Percentiles rank a stretch among this genome's conserved stretches.
These are phyloP conservation scores for Ptilorrhoa leucosticta DNA, from an alignment of 2,113 vertebrate genomes.

Conservation along the genomic window DNA sequence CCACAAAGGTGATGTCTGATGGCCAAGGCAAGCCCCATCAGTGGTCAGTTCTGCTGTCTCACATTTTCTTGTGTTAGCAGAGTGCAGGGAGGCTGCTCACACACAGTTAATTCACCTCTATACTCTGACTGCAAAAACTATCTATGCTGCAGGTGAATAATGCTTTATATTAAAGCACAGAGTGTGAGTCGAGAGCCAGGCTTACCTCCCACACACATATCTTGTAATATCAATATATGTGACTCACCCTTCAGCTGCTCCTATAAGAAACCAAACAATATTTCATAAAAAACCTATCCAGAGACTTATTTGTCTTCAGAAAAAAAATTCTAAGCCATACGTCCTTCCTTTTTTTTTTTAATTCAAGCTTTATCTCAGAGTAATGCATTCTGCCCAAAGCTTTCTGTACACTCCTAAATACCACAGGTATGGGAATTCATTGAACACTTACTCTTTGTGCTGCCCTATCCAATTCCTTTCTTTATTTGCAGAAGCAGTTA, in stretches of 20 bases:
- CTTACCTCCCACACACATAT: not conserved
- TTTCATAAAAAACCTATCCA: not conserved
- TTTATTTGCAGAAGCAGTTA: not conserved
- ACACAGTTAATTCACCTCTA: not conserved
- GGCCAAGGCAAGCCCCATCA: not conserved
- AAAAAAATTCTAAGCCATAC: not conserved
- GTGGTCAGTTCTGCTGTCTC: not conserved
- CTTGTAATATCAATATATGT: constrained; percentile 12
- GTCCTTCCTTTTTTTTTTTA: not conserved
- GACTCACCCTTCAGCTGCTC: constrained; percentile 29
- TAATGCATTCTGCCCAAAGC: not conserved
- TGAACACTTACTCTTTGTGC: not conserved
- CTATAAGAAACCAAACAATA: not conserved
- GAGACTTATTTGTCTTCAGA: not conserved
- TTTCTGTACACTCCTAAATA: not conserved
- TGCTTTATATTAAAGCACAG: constrained; percentile 26
- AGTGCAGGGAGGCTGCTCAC: not conserved
- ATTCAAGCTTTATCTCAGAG: not conserved
- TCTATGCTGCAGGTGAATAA: not conserved
- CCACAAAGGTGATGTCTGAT: not conserved
- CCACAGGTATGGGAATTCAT: not conserved
- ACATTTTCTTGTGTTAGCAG: not conserved
- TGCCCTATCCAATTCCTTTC: not conserved
- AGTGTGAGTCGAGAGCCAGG: not conserved
- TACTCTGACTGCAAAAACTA: not conserved